phyloP scores from a whole-genome alignment of 1,140 invertebrate species.

The Apocrypta bakeri region DNA sequence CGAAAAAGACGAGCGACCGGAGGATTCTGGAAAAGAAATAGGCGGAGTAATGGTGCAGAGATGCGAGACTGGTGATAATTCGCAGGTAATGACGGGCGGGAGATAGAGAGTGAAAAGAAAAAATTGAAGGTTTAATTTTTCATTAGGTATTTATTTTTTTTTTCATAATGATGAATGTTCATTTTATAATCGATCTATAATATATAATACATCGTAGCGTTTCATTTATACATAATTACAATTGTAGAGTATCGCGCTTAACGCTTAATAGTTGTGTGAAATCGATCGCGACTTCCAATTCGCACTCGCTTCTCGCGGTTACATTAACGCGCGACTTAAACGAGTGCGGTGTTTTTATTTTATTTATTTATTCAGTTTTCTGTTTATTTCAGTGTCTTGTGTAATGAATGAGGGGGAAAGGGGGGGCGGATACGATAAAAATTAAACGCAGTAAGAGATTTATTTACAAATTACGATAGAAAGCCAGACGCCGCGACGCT shows the following conservation, averaged over 20 bases:
- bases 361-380: background rate
- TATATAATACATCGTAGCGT: constrained; percentile 73
- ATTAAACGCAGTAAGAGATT: constrained; percentile 44
- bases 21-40: constrained; percentile 16
- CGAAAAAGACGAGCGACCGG: constrained; percentile 11
- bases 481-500: constrained; percentile 11
- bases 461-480: constrained; percentile 46
- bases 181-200: constrained; percentile 75
- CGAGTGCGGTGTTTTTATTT: constrained; percentile 19
- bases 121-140: constrained; percentile 66
- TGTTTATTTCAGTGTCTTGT: background rate
- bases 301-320: background rate
- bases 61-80: constrained; percentile 33
- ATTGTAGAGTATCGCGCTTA: constrained; percentile 70
- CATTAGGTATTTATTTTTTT: constrained; percentile 66
- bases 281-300: constrained; percentile 56
- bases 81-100: constrained; percentile 41
- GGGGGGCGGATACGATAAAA: constrained; percentile 52
- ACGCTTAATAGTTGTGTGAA: constrained; percentile 66
- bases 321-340: constrained; percentile 22
- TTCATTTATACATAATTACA: constrained; percentile 71
- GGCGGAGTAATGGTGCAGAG: constrained; percentile 13
- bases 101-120: too few species aligned
- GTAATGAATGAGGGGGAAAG: too few species aligned
- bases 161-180: constrained; percentile 73